Conservation (phyloP, 2,888 invertebrate genomes). For the Thereva unica region DNA sequence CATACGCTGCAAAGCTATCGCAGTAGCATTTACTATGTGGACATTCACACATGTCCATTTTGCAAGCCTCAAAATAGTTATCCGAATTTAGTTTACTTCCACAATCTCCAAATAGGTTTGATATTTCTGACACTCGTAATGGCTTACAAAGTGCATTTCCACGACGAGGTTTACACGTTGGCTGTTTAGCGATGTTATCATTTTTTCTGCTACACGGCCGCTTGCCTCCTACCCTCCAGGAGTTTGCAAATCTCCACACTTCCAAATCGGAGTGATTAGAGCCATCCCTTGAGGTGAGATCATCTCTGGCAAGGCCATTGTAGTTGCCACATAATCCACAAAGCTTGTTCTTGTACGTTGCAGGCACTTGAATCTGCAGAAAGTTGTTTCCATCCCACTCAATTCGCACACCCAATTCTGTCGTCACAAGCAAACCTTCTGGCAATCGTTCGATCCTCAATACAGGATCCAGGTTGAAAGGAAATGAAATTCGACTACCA, state of each 20-base stretch:
- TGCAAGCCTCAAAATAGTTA: constrained; percentile 85
- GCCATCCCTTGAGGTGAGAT: constrained; percentile 74
- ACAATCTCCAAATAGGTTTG: constrained; percentile 72
- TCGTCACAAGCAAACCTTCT: constrained; percentile 69
- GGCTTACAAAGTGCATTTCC: constrained; percentile 62
- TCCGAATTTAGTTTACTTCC: constrained; percentile 77
- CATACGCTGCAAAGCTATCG: constrained; percentile 87
- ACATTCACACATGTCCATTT: constrained; percentile 87
- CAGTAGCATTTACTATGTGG: constrained; percentile 81
- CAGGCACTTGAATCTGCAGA: constrained; percentile 80
- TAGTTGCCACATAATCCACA: constrained; percentile 96
- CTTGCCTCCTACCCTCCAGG: constrained; percentile 88
- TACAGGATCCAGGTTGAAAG: constrained; percentile 64
- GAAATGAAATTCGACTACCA: constrained; percentile 72
- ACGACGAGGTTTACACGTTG: constrained; percentile 62
- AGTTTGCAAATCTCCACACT: constrained; percentile 75
- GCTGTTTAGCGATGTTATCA: constrained; percentile 58
- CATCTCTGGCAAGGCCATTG: constrained; percentile 84
- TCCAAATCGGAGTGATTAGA: constrained; percentile 66
- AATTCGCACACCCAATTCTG: constrained; percentile 78
- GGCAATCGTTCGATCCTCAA: constrained; percentile 66
- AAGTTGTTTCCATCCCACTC: constrained; percentile 94
- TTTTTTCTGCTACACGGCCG: constrained; percentile 68
- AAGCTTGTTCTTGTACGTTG: constrained; percentile 71
- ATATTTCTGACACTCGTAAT: constrained; percentile 58